Evolutionary conservation across 2,113 vertebrate genomes (phyloP), one percentile per base, ranked within the genome.

Genomic region (Sitta europaea): DNA sequence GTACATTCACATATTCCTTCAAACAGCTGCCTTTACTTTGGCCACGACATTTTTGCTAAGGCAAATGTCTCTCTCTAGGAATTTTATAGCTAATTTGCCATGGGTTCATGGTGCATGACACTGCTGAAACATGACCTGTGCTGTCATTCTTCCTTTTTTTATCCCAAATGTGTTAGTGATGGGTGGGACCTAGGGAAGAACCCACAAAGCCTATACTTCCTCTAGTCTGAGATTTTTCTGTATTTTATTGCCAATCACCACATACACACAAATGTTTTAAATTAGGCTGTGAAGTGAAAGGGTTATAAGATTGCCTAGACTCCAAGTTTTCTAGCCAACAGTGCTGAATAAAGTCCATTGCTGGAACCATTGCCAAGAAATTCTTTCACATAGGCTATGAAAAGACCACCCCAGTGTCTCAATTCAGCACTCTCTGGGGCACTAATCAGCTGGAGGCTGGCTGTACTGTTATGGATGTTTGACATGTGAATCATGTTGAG

Each of bases 341-440:
- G 55, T 59, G 68, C 51, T 93, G 90, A 97, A 90, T 83, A 77
- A 91, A 96, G 82, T 25, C 82, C 59, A 28, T n/a, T 92, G 33
- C 85, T 82, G 55, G 51, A 96, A 71, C 38, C 40, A 51, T 19
- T 90, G 92, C 96, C 96, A 95, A 94, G 92, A 92, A 93, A 94
- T 93, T 93, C 58, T 94, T 96, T 96, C 92, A 93, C 66, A 50
- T 2, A 63, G 71, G 59, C 74, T 71, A 48, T 90, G 88, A 80
- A 95, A 96, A 86, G 93, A 96, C 96, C 92, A 95, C 92, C 95
- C 81, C 0, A 0, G 43, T 86, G 78, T 96, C 67, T 86, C 59
- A 24, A 8, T 86, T 76, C 58, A 74, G 23, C 31, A 24, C 71
- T 93, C 70, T 92, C 63, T 80, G 55, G 43, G 61, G 40, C 40